phyloP scores from a whole-genome alignment of 2,888 invertebrate species.

The Fabriciana adippe region DNA sequence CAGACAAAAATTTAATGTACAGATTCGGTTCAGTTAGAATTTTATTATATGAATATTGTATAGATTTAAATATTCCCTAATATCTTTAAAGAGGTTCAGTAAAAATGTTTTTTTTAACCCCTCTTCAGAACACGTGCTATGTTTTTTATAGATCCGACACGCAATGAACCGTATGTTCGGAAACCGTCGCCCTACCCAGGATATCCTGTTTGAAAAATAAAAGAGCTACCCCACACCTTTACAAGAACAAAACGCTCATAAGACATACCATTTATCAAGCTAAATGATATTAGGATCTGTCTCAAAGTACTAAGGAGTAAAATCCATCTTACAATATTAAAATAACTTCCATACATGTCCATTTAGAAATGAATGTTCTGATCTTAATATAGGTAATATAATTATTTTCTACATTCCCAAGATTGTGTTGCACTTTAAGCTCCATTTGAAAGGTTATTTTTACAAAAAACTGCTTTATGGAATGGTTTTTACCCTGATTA shows the following conservation, averaged over 20 bases:
- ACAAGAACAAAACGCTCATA: constrained; percentile 36
- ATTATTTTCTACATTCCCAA: constrained; percentile 11
- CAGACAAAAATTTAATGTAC: too few species aligned
- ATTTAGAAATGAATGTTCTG: constrained; percentile 32
- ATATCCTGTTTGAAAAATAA: constrained; percentile 79
- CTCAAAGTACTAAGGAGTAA: neutral
- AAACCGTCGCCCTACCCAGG: constrained; percentile 67
- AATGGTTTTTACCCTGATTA: too few species aligned
- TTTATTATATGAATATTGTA: too few species aligned
- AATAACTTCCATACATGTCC: constrained; percentile 4
- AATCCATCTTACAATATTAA: constrained; percentile 7
- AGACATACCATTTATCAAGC: constrained; percentile 5
- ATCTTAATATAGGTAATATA: constrained; percentile 27
- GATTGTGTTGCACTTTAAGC: constrained; percentile 3
- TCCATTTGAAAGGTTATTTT: constrained; percentile 13
- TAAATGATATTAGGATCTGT: constrained; percentile 22
- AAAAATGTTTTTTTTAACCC: constrained; percentile 45
- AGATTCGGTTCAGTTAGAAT: too few species aligned
- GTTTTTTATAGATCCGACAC: constrained; percentile 60
- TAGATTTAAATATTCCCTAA: too few species aligned
- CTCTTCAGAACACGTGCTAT: constrained; percentile 68
- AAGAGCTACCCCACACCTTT: constrained; percentile 72
- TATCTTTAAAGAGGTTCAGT: constrained; percentile 20
- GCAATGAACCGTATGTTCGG: constrained; percentile 70
- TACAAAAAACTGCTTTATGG: too few species aligned